These are phyloP conservation scores for Brachypterus glaber DNA, from an alignment of 2,888 invertebrate genomes.

Conservation along the genomic window DNA sequence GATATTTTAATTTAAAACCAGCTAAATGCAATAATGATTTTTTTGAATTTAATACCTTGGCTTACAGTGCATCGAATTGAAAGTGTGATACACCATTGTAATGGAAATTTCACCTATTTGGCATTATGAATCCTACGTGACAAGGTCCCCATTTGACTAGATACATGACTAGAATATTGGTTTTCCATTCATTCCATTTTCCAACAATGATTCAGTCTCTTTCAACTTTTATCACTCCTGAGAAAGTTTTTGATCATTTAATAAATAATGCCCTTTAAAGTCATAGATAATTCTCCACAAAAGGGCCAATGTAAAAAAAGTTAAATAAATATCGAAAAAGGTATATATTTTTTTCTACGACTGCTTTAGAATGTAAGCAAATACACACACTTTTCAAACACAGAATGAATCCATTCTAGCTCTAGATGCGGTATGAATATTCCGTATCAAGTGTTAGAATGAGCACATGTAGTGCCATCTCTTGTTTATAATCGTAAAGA, in stretches of 20 bases:
- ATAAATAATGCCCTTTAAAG: slow-evolving; percentile 9
- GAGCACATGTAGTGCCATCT: too few relatives aligned
- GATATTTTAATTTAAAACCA: too few relatives aligned
- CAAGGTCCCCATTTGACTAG: slow-evolving; percentile 20
- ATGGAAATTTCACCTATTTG: background rate
- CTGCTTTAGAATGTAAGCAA: background rate
- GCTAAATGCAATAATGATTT: too few relatives aligned
- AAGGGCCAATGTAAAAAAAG: background rate
- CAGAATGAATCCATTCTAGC: too few relatives aligned
- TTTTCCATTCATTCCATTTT: slow-evolving; percentile 10
- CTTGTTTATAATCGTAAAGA: too few relatives aligned
- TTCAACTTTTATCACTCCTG: slow-evolving; percentile 19
- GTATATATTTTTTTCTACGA: too few relatives aligned
- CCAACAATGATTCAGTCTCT: slow-evolving; percentile 26
- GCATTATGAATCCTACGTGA: slow-evolving; percentile 6
- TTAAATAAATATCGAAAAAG: too few relatives aligned
- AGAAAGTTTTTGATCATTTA: slow-evolving; percentile 23
- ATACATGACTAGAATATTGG: slow-evolving; percentile 17
- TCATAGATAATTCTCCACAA: background rate
- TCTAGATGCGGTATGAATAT: too few relatives aligned
- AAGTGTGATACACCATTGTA: too few relatives aligned
- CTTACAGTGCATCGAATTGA: too few relatives aligned
- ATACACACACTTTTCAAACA: background rate
- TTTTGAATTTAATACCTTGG: too few relatives aligned
- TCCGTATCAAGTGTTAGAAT: too few relatives aligned